A percentile compares a stretch with the other conserved stretches of the same genome.
These are phyloP conservation scores for Artemisiospiza belli DNA, from an alignment of 2,113 vertebrate genomes.

Conservation along the genomic window DNA sequence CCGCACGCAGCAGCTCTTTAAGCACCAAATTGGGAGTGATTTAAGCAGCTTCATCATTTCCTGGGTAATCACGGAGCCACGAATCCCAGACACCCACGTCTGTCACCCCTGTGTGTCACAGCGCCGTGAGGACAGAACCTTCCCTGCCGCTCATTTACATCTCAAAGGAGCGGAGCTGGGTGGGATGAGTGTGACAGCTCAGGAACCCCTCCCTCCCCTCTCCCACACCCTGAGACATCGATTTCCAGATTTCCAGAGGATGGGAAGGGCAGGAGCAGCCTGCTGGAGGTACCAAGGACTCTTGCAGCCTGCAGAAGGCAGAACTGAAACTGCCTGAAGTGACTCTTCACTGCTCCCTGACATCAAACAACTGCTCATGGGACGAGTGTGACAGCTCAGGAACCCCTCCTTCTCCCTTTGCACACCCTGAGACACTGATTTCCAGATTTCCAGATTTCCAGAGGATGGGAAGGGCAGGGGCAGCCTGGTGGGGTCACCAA, in stretches of 20 bases:
- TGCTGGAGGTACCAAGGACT: too few relatives aligned
- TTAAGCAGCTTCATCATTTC: not conserved
- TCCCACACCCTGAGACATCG: too few relatives aligned
- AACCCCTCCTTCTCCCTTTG: not conserved
- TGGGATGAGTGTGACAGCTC: accelerated
- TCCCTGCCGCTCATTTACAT: not conserved
- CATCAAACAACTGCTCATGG: too few relatives aligned
- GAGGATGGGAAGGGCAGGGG: too few relatives aligned
- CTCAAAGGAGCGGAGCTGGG: not conserved
- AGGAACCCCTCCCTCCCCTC: not conserved
- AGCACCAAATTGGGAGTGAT: not conserved
- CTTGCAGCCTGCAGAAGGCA: too few relatives aligned
- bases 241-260: not conserved
- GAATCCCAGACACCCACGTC: not conserved
- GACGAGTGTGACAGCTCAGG: too few relatives aligned
- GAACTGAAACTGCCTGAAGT: too few relatives aligned
- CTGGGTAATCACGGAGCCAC: not conserved
- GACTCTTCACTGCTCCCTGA: too few relatives aligned
- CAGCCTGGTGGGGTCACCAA: too few relatives aligned
- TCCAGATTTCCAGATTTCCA: too few relatives aligned
- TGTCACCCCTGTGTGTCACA: not conserved
- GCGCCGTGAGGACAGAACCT: not conserved
- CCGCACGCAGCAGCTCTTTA: not conserved
- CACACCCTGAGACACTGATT: not conserved
- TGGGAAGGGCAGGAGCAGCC: too few relatives aligned